Base-by-base conservation (phyloP, 2,888 invertebrate genomes). In the Drepana falcataria region DNA sequence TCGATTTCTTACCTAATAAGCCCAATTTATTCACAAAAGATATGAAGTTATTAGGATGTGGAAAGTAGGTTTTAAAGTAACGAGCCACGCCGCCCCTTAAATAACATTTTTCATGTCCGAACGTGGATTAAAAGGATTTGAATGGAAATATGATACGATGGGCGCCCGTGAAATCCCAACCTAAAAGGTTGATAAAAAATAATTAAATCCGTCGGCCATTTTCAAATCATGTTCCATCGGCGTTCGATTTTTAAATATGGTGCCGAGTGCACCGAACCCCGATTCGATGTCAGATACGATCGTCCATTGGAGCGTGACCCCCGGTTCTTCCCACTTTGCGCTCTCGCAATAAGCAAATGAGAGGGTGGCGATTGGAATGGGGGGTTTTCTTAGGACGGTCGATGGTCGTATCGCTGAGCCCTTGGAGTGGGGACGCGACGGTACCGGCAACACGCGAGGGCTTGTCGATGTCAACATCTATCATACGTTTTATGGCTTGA, bases 401-500 rank as follows among this genome's bases (percentile, higher is more conserved):
- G 59, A 64, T 59, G 59, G 62, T 59, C 59, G 73, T 66, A 58
- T 66, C 57, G 80, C 78, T 82, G 81, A 80, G 83, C 85, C 88
- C 85, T 83, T 77, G 68, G 76, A 81, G 84, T 83, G 86, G 87
- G 87, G 87, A 85, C 77, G 77, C 78, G 81, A 82, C 83, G 83
- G 86, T 81, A 82, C 79, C 69, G 68, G 64, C 65, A 76, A 77
- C 87, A 85, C 85, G 88, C 87, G 80, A 86, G 83, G 85, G 85
- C 81, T 78, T 86, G 84, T 82, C 83, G 79, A 78, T 85, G 77
- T 77, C 77, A 76, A 76, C 75, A 86, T 90, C 74, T 81, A 87
- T 91, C 90, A 91, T 87, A 85, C 79, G 85, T 83, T 91, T 90
- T 90, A 91, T 87, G 81, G 81, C 78, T 85, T 80, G 77, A 80